Evolutionary conservation across 1,140 invertebrate species (phyloP).

Genomic region (Solen grandis): DNA sequence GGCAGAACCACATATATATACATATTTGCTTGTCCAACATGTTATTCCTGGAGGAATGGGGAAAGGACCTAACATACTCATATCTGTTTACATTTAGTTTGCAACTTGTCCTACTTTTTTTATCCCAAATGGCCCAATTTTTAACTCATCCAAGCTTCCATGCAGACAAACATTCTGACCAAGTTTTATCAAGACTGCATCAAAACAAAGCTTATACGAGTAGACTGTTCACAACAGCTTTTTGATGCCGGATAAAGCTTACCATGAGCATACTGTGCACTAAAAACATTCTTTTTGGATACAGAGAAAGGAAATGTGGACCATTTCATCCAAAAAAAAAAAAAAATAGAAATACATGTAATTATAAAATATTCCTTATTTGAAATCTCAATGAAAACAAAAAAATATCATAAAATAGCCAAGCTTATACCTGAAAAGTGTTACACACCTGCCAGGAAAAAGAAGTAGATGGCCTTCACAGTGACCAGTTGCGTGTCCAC

Average conservation of each 20-base stretch:
- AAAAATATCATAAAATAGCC: no score
- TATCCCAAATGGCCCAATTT: not conserved
- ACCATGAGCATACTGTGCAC: not conserved
- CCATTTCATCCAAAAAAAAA: not conserved
- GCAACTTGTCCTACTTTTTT: no score
- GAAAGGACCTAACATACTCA: no score
- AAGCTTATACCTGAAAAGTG: not conserved
- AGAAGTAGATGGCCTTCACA: constrained; percentile 93
- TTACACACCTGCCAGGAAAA: constrained; percentile 92
- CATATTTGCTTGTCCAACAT: not conserved
- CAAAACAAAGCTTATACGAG: not conserved
- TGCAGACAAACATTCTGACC: no score
- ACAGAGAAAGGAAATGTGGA: not conserved
- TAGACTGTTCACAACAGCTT: not conserved
- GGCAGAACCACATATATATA: constrained; percentile 70
- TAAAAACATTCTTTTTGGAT: not conserved
- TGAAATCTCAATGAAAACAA: not conserved
- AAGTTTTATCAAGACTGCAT: no score
- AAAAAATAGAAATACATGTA: not conserved
- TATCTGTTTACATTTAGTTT: no score
- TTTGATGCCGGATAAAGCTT: not conserved
- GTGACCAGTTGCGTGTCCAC: constrained; percentile 89
- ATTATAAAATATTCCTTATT: not conserved
- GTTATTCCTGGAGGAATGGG: not conserved
- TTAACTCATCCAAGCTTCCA: no score